Evolutionary conservation across 2,797 vertebrate genomes (phyloP), one percentile per base, ranked within the genome.

Genomic region (Choloepus didactylus): DNA sequence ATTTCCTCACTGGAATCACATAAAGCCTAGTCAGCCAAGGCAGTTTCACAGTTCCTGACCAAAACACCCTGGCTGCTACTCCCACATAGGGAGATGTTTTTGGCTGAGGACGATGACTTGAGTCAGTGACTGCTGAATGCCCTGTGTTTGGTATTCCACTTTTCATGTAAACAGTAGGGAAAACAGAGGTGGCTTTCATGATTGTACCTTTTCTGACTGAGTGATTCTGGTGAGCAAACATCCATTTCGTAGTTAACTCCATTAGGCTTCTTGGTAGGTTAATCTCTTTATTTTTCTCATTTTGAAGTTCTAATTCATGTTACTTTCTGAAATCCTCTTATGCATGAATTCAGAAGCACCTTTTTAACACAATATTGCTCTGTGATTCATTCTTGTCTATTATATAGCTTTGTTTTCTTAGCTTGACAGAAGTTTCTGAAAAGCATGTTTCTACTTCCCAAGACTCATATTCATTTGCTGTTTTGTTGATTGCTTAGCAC

Each of bases 161-260:
- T 84, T 69, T 84, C 69, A 64, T 56, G 54, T 89, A 94, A 96
- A 92, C 69, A 64, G 14, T 38, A 56, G 41, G 69, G 59, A 94
- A 90, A 96, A 95, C 83, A 97, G 93, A 93, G 59, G 31, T 90
- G 80, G n/a, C 82, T 75, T 97, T 96, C 79, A 96, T 6, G 49
- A 77, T 15, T 95, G 9, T 92, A 76, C 41, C 59, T 93, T 84
- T 66, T 82, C 81, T 29, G 12, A 82, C 27, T 12, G 60, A 93
- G 79, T 44, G 44, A 67, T 67, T 94, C 91, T 46, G 38, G 4
- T 60, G 60, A 89, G 35, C 89, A 73, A 95, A 93, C 38, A 92
- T 85, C 46, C 56, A 70, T 41, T 35, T 89, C 31, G 2, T 31
- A 27, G 72, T 59, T 82, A 93, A 96, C 11, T 93, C 31, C 38